Evolutionary conservation across 2,797 vertebrate genomes (phyloP).

Genomic region (Catostomus latipinnis): DNA sequence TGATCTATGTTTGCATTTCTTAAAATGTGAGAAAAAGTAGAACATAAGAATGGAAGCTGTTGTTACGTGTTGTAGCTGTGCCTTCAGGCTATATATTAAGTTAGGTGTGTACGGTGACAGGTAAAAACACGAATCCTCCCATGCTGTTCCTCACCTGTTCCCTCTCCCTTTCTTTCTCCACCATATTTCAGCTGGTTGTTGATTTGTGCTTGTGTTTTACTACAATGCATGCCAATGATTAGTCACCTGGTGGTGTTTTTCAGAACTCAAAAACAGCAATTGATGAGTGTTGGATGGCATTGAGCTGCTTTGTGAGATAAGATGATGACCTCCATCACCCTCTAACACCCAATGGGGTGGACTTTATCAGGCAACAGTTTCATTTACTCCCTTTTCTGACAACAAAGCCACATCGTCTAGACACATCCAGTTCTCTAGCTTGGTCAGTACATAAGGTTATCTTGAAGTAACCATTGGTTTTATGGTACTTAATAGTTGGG

Average conservation of each 20-base stretch:
- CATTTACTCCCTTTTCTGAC: conserved; percentile 10
- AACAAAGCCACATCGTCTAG: background rate
- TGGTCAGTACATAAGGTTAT: background rate
- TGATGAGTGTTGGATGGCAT: conserved; percentile 2
- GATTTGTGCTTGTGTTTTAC: conserved; percentile 28
- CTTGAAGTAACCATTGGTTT: background rate
- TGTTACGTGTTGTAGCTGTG: conserved; percentile 38
- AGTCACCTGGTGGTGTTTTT: conserved; percentile 40
- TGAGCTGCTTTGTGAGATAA: conserved; percentile 39
- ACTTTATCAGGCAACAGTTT: conserved; percentile 6
- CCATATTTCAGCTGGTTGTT: background rate
- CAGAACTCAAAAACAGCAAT: conserved; percentile 18
- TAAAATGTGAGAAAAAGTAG: background rate
- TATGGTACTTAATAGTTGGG: background rate
- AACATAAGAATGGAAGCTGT: conserved; percentile 36
- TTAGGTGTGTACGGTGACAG: conserved; percentile 52
- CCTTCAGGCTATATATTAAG: conserved; percentile 67
- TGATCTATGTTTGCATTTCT: conserved; percentile 9
- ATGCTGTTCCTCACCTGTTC: conserved; percentile 18
- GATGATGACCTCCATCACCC: conserved; percentile 27
- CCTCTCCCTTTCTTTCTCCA: conserved; percentile 3
- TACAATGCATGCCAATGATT: conserved; percentile 29
- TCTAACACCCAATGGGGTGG: background rate
- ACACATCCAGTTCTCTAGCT: background rate
- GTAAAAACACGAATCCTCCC: conserved; percentile 63